Base-by-base conservation (phyloP, 2,113 vertebrate genomes). In the Dinomys branickii region DNA sequence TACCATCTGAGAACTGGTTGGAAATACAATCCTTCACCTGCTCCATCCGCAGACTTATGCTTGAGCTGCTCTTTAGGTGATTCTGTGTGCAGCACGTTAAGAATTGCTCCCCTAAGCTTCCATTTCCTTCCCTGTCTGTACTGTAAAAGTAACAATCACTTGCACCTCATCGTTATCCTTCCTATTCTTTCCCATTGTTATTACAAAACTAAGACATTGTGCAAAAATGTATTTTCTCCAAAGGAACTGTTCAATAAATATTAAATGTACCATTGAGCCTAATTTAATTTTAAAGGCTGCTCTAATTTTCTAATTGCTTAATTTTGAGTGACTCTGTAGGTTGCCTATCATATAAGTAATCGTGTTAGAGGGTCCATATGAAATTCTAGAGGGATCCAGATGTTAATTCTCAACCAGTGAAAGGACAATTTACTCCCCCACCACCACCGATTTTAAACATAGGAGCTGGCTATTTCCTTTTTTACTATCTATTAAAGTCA, bases 261-360 rank as follows among this genome's bases (percentile, higher is more conserved):
- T 19, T 38, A 83, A 80, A 35, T 47, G 61, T 77, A 56, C 28
- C 83, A 67, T 12, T 82, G 50, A 50, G 20, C 81, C 84, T 56
- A 35, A 26, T 35, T 67, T 52, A 67, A 67, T 87, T 93, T 80
- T 71, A 33, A 52, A 47, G 20, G 28, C 50, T n/a, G 19, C 33
- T 80, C 7, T 41, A 81, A 2, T 92, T 94, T 88, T 92, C 47
- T 85, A 84, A 88, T 71, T 52, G 47, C 61, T 82, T 93, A 44
- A 93, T 75, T 47, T 92, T 44, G 12, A 77, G 30, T 54, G 41
- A 80, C 75, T 56, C 54, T 67, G 84, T 26, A 61, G 58, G 47
- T 91, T 38, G 20, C n/a, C 33, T 82, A 6, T 78, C 71, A 78
- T 59, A 41, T 59, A 41, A 83, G 61, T 3, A 78, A 26, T 35